These are phyloP conservation scores for Patella depressa DNA, from an alignment of 2,888 invertebrate species.

Conservation along the genomic window DNA sequence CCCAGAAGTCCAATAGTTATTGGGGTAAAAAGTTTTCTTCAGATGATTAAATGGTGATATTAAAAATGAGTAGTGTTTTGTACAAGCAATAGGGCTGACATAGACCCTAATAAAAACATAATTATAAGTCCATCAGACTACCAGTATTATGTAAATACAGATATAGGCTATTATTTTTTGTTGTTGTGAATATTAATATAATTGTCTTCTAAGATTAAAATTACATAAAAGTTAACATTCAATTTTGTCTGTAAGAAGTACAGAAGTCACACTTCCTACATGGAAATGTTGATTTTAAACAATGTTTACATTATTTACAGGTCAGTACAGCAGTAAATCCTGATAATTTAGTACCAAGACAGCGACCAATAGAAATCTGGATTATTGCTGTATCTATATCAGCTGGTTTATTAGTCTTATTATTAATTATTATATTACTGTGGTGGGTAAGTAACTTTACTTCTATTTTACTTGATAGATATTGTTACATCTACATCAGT, in stretches of 20 bases:
- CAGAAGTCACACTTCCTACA: not conserved
- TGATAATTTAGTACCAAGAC: constrained; percentile 50
- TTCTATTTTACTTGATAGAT: no score
- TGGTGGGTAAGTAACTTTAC: constrained; percentile 61
- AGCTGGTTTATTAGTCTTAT: constrained; percentile 53
- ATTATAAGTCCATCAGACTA: no score
- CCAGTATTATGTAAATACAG: not conserved
- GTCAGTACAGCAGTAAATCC: constrained; percentile 58
- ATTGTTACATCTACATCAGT: no score
- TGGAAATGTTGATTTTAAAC: not conserved
- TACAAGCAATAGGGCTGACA: no score
- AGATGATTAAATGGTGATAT: no score
- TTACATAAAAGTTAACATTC: not conserved
- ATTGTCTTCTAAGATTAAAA: not conserved
- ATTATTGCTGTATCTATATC: constrained; percentile 59
- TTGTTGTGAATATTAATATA: not conserved
- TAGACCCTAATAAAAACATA: no score
- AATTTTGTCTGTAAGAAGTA: not conserved
- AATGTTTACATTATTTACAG: constrained; percentile 37
- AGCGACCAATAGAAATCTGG: constrained; percentile 56
- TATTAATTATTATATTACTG: constrained; percentile 56
- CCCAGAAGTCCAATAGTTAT: no score
- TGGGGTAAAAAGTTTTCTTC: no score
- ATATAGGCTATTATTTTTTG: not conserved
- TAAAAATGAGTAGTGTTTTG: no score